phyloP scores from a whole-genome alignment of 2,113 vertebrate genomes.

The Guaruba guarouba region DNA sequence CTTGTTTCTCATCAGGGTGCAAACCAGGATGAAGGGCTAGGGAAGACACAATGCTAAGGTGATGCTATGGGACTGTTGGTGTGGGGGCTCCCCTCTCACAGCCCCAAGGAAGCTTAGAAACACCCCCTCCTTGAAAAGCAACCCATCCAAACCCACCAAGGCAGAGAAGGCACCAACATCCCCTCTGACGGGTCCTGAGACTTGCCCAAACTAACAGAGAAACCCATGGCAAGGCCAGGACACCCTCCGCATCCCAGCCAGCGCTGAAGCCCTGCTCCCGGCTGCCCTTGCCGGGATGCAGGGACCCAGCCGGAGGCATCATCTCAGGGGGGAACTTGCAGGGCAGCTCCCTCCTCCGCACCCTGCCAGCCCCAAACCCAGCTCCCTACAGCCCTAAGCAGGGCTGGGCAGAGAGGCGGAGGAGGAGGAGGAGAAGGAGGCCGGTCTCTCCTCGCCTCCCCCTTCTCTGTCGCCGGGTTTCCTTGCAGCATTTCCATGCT shows the following conservation, averaged over 20 bases:
- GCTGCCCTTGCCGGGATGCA: background rate
- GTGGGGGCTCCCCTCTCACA: background rate
- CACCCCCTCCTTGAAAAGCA: background rate
- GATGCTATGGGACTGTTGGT: background rate
- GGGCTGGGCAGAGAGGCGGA: background rate
- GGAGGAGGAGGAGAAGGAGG: background rate
- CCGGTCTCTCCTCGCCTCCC: conserved; percentile 4
- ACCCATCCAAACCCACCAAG: background rate
- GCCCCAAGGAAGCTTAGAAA: background rate
- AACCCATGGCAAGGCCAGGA: background rate
- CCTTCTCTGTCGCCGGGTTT: conserved; percentile 31
- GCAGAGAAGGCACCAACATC: background rate
- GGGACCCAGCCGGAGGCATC: background rate
- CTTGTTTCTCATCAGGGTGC: background rate
- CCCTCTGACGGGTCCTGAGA: background rate
- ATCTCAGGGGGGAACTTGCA: background rate
- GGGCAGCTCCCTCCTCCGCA: background rate
- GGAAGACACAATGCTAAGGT: background rate
- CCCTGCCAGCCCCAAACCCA: background rate
- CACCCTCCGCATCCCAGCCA: background rate
- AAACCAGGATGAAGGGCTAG: background rate
- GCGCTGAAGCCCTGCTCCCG: background rate
- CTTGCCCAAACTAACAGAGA: background rate
- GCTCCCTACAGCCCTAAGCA: background rate
- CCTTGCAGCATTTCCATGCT: conserved; percentile 66